phyloP scores from a whole-genome alignment of 2,113 vertebrate genomes.

The Gobius niger region DNA sequence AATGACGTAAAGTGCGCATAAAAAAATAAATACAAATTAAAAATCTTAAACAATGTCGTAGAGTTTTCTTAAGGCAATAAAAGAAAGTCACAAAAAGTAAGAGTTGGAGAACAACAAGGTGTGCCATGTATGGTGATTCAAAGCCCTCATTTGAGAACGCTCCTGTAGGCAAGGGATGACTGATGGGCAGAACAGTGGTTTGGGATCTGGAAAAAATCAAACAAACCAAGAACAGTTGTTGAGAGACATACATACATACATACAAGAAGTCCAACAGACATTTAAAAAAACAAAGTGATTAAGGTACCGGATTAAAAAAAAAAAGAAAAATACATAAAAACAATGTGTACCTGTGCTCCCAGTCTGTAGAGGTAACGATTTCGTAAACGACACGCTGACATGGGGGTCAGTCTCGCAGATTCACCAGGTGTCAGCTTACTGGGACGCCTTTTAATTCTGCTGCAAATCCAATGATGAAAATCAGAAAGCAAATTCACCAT shows the following conservation, averaged over 20 bases:
- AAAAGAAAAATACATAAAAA: background rate
- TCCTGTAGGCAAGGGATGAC: conserved; percentile 80
- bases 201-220: conserved; percentile 81
- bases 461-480: conserved; percentile 35
- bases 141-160: conserved; percentile 79
- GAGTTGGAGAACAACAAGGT: too few relatives aligned
- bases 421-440: conserved; percentile 35
- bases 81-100: too few relatives aligned
- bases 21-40: background rate
- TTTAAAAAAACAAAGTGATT: background rate
- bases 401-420: conserved; percentile 70
- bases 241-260: background rate
- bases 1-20: background rate
- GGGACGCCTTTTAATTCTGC: conserved; percentile 44
- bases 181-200: conserved; percentile 75
- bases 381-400: conserved; percentile 80
- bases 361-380: conserved; percentile 85
- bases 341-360: conserved; percentile 78
- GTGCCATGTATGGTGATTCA: background rate
- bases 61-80: background rate
- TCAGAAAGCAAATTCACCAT: background rate
- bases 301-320: background rate
- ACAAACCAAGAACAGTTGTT: conserved; percentile 13
- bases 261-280: background rate
- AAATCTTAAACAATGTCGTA: background rate